Evolutionary conservation across 2,888 invertebrate species (phyloP), one percentile per base, ranked within the genome.

Genomic region (Chirona hameri): DNA sequence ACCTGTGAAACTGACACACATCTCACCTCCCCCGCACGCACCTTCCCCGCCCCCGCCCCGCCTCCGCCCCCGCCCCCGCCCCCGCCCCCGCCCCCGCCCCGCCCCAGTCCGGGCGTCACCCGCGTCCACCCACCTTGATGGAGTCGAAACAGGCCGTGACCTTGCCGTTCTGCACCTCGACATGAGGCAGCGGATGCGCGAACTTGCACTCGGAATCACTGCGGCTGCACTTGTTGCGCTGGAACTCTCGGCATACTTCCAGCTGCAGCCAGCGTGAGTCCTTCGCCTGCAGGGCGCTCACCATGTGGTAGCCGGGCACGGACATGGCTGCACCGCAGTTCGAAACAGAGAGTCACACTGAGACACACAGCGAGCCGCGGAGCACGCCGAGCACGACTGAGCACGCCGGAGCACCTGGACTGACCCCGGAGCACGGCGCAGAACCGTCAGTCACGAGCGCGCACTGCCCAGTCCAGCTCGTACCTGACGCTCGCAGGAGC

Each of bases 141-240:
- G 98, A 98, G 92, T 99, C 99, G 93, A 99, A 99, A 92, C 99
- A 99, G 88, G 99, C 99, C 88, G 98, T 99, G 88, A 99, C 99
- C 88, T 98, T 93, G 89, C 99, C 99, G 91, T 99, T 99, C 92
- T 99, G 99, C 88, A 99, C 98, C 91, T 99, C 99, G 88, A 99
- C 99, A 90, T 99, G 98, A 87, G 97, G 94, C 86, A 99, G 98
- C 85, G 99, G 99, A 92, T 99, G 99, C 86, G 99, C 99, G 90
- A 99, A 99, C 92, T 99, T 99, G 93, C 99, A 99, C 91, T 99
- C 99, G 89, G 97, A 96, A 91, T 99, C 99, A 86, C 97, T 95
- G 89, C 99, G 93, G 88, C 98, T 96, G 91, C 99, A 99, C 92
- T 99, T 99, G 92, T 98, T 98, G 90, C 99, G 93, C 91, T 99